Evolutionary conservation across 2,888 invertebrate species (phyloP).

Genomic region (Prosapia bicincta): DNA sequence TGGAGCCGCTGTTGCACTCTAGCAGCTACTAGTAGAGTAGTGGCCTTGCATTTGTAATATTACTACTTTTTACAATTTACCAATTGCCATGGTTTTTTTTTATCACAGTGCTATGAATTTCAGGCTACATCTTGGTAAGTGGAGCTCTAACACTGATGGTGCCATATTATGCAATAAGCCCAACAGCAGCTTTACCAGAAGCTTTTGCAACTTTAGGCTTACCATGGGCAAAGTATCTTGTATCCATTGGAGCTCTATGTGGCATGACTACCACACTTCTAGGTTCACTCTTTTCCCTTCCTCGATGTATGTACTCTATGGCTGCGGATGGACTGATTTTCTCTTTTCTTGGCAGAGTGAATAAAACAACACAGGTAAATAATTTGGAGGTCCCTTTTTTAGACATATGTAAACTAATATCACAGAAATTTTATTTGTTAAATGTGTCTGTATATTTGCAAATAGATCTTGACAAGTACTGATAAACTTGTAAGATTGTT

Average conservation of each 20-base stretch:
- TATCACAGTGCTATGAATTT: no score
- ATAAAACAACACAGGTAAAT: constrained; percentile 69
- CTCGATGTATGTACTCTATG: constrained; percentile 88
- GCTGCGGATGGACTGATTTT: constrained; percentile 85
- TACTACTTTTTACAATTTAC: no score
- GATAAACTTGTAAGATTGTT: no score
- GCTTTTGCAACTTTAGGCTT: constrained; percentile 72
- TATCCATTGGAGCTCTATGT: constrained; percentile 79
- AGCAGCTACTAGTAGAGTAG: no score
- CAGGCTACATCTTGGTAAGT: constrained; percentile 70
- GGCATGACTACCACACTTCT: constrained; percentile 90
- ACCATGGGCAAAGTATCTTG: constrained; percentile 80
- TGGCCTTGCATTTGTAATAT: no score
- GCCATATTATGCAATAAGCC: constrained; percentile 68
- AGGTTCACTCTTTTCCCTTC: constrained; percentile 81
- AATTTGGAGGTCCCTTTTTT: no score
- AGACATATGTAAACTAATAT: no score
- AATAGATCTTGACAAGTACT: no score
- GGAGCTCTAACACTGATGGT: constrained; percentile 80
- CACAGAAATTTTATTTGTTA: no score
- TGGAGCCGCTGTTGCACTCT: no score
- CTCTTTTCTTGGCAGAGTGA: constrained; percentile 71
- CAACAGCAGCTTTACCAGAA: constrained; percentile 75
- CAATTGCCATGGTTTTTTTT: background rate
- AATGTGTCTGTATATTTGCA: no score